A percentile compares a stretch with the other conserved stretches of the same genome.
Evolutionary conservation across 2,113 vertebrate species (phyloP).

Genomic region (Oreochromis aureus): DNA sequence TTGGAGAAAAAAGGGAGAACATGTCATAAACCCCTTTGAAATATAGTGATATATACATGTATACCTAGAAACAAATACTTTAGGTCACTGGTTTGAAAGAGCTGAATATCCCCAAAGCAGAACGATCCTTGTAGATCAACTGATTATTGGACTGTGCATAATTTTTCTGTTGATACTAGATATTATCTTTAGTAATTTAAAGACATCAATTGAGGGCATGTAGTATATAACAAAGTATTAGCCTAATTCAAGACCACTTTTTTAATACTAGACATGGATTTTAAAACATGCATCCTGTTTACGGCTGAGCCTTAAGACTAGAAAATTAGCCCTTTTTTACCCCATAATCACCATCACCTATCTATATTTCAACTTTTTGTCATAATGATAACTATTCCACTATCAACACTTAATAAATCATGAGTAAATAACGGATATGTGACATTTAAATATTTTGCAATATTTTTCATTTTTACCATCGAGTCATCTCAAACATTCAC

Average conservation of each 20-base stretch:
- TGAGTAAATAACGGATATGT: neutral
- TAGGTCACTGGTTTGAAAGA: neutral
- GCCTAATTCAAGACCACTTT: neutral
- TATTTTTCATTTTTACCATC: neutral
- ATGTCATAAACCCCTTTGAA: neutral
- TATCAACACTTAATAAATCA: neutral
- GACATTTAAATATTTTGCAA: neutral
- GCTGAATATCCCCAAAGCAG: neutral
- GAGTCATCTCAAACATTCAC: neutral
- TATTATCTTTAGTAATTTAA: neutral
- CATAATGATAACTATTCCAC: neutral
- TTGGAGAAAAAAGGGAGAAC: neutral
- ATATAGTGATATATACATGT: neutral
- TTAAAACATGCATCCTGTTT: neutral
- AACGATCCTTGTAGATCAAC: neutral
- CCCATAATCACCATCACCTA: neutral
- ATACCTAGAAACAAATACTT: neutral
- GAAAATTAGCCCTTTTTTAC: neutral
- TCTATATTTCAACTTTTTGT: neutral
- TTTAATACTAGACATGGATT: neutral
- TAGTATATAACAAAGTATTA: neutral
- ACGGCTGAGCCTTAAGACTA: neutral
- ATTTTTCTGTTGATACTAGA: neutral
- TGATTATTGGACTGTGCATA: neutral
- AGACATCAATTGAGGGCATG: neutral